These are phyloP conservation scores for Manacus vitellinus DNA, from an alignment of 2,113 vertebrate species.

Conservation along the genomic window DNA sequence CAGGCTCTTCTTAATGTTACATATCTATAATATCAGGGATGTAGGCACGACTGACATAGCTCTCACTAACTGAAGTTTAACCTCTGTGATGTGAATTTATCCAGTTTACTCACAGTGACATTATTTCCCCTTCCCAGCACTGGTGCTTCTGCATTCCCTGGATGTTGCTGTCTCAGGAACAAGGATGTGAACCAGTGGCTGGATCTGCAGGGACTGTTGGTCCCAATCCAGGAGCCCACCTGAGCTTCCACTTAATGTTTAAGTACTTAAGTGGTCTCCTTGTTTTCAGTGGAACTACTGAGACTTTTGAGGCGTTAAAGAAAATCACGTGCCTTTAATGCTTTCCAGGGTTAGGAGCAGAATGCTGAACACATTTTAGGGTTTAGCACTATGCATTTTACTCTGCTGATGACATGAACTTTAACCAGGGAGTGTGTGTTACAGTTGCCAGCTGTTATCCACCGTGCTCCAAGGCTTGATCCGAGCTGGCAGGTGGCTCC, in stretches of 20 bases:
- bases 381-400: not conserved
- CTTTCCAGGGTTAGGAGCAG: not conserved
- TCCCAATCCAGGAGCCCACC: not conserved
- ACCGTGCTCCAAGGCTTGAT: not conserved
- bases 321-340: not conserved
- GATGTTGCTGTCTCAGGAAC: not conserved
- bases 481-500: not conserved
- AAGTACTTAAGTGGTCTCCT: not conserved
- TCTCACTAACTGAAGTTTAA: not conserved
- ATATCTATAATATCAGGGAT: not conserved
- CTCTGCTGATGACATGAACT: not conserved
- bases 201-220: not conserved
- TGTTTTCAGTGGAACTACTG: not conserved
- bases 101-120: not conserved
- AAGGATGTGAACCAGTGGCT: not conserved
- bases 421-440: conserved; percentile 9
- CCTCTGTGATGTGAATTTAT: not conserved
- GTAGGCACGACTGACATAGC: not conserved
- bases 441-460: conserved; percentile 20
- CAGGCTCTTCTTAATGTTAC: not conserved
- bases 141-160: not conserved
- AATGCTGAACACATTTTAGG: conserved; percentile 1
- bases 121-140: not conserved
- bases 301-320: not conserved
- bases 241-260: not conserved